Base-by-base conservation (phyloP, 2,888 invertebrate species). In the Phortica okadai region DNA sequence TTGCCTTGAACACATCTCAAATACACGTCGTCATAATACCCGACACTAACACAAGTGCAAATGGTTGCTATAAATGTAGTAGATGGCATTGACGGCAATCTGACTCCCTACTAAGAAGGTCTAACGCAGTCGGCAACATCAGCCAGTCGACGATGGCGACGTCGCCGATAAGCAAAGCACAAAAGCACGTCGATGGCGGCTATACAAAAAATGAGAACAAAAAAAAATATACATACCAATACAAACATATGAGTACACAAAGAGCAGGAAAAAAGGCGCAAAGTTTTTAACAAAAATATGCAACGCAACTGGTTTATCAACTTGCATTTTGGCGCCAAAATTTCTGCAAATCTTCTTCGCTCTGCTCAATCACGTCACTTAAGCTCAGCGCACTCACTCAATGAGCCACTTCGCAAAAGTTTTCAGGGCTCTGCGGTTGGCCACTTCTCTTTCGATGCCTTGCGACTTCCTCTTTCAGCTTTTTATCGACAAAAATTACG, bases 251-350 rank as follows among this genome's bases (percentile, higher is more conserved):
- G 11, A 25, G 21, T 25, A 45, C 54, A 62, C 45, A 74, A 16
- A 74, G 75, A 74, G 72, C 75, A 56, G 74, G 77, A 75, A 77
- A 84, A 84, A 84, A 84, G 84, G 81, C 84, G 82, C 85, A 83
- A 80, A 80, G 81, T 79, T 82, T 84, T 84, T 76, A 80, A 77
- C 45, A 69, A 79, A 76, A 81, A 83, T 86, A 84, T 86, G 85
- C 87, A 87, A 86, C 85, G 83, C 86, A 86, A 86, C 86, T 86
- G 86, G 86, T 86, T 86, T 86, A 84, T 85, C 86, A 86, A 87
- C 86, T 86, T 89, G 89, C 88, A 88, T 88, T 88, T 88, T 88
- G 88, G 88, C 88, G 88, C 88, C 88, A 88, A 88, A 88, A 89
- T 88, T 89, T 88, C 89, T 88, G 89, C 88, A 88, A 88, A 88